These are phyloP conservation scores for Drosophila kuntzei DNA, from an alignment of 2,888 invertebrate species.

Conservation along the genomic window DNA sequence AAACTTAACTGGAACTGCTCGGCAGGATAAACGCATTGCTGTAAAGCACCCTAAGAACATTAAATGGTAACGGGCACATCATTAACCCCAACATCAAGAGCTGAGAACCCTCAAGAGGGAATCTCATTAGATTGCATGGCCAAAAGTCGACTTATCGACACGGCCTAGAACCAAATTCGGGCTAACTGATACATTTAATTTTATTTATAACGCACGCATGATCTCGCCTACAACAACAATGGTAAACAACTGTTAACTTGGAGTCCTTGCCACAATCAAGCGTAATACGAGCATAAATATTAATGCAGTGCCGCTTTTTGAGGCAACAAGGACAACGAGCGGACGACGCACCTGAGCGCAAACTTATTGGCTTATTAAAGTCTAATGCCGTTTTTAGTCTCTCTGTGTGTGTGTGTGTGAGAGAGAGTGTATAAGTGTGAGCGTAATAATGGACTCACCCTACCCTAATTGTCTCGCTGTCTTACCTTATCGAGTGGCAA, in stretches of 20 bases:
- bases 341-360: constrained; percentile 63
- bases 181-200: constrained; percentile 75
- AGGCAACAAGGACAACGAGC: constrained; percentile 22
- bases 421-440: background rate
- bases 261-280: constrained; percentile 55
- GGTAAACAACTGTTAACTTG: constrained; percentile 9
- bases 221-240: constrained; percentile 34
- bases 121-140: constrained; percentile 66
- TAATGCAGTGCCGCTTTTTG: constrained; percentile 64
- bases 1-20: constrained; percentile 29
- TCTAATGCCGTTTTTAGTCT: constrained; percentile 61
- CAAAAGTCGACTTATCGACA: constrained; percentile 65
- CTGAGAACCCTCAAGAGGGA: constrained; percentile 27
- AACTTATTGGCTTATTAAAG: constrained; percentile 82
- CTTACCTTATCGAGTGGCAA: constrained; percentile 32
- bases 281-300: constrained; percentile 70
- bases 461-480: constrained; percentile 56
- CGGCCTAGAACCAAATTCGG: constrained; percentile 51
- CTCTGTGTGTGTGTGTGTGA: constrained; percentile 15
- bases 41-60: constrained; percentile 46
- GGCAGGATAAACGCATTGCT: constrained; percentile 43
- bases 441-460: constrained; percentile 50
- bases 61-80: constrained; percentile 65
- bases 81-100: constrained; percentile 57
- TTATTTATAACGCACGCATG: constrained; percentile 78